Conservation (phyloP, 2,797 vertebrate genomes). For the Coranthus polyacanthus region DNA sequence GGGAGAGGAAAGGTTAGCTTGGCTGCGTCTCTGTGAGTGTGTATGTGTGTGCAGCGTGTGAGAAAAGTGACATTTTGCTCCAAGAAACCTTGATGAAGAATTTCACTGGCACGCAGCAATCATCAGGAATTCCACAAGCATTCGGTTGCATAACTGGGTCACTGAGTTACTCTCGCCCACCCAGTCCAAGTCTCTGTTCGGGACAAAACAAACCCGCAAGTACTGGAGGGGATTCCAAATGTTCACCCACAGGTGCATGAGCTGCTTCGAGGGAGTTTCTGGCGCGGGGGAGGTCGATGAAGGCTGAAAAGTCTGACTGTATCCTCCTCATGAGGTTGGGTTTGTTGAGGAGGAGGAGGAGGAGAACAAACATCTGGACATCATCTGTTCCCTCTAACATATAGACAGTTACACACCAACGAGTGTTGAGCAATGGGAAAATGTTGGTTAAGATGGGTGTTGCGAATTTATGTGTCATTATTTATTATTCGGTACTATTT, state of each 20-base stretch:
- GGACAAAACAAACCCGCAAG: not conserved
- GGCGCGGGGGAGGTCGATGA: not conserved
- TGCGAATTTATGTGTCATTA: not conserved
- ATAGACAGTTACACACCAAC: not conserved
- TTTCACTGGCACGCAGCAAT: constrained; percentile 11
- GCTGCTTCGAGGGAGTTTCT: constrained; percentile 4
- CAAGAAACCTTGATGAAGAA: constrained; percentile 13
- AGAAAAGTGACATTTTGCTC: constrained; percentile 46
- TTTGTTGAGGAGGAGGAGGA: constrained; percentile 29
- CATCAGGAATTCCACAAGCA: constrained; percentile 41
- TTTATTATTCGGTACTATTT: not conserved
- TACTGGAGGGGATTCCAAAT: constrained; percentile 14
- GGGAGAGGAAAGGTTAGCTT: not conserved
- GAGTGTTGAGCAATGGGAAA: constrained; percentile 1
- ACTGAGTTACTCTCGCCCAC: constrained; percentile 31
- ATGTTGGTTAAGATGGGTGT: not conserved
- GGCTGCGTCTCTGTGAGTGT: not conserved
- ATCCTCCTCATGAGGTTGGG: not conserved
- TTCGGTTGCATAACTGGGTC: constrained; percentile 51
- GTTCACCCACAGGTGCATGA: not conserved
- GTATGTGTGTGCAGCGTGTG: constrained; percentile 14
- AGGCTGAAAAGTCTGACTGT: constrained; percentile 1
- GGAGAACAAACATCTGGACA: constrained; percentile 63
- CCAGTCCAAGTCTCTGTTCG: not conserved
- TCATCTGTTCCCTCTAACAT: not conserved